Base-by-base conservation (phyloP, 1,140 invertebrate genomes). In the Euborellia annulipes region DNA sequence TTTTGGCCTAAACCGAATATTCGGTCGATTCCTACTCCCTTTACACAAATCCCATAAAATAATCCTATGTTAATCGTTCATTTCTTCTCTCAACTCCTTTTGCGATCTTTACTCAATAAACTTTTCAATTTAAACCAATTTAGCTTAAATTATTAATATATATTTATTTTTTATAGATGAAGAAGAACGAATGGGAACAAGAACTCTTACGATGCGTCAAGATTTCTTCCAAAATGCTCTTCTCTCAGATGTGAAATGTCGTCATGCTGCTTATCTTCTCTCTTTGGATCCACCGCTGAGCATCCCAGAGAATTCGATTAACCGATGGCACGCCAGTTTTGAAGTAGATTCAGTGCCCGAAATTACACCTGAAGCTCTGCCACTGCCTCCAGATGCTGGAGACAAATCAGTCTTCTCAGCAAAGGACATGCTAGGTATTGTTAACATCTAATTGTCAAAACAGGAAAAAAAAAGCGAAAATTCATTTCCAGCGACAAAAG, bases 311-410 rank as follows among this genome's bases (percentile, higher is more conserved):
- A 68, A 77, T 9, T 79, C 81, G 55, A 64, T 95, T 16, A 81
- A 76, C 1, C 71, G 86, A 36, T 96, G 90, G 89, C 90, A 96
- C 75, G 87, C 90, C 2, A 76, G 81, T 49, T 96, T 96, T 62
- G 75, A 80, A 55, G 59, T 94, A 4, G 89, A 94, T 56, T 73
- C 71, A 52, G 76, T 92, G 37, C 76, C 79, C 19, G 78, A 85
- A 46, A 75, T 94, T 50, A 72, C 76, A 53, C 57, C 67, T 43
- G 67, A 74, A 3, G 62, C 69, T 23, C 62, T 95, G 30, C 89
- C 90, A 1, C 65, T 79, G 61, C 69, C 80, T 41, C 85, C 85
- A 0, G 68, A 72, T 52, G 62, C 72, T 30, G 73, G 82, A 47
- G 79, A 76, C 52, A 27, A 27, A 27, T 6, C 23, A 21, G 68